Evolutionary conservation across 2,888 invertebrate species (phyloP), one percentile per base, ranked within the genome.

Genomic region (Petrolisthes manimaculis): DNA sequence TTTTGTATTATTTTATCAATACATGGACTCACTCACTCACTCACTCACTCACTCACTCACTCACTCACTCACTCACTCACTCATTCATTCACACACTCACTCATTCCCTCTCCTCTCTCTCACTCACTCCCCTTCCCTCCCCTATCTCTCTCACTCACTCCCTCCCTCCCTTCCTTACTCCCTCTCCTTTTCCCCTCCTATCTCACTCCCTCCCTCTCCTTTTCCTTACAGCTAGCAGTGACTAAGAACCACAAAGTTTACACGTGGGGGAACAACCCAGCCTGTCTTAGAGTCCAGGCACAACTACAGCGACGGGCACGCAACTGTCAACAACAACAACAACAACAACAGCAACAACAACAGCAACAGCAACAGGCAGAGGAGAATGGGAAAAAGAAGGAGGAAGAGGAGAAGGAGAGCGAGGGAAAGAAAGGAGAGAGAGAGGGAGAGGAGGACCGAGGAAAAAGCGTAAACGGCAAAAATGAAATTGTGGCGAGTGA

Each of bases 261-360:
- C 92, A 94, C 94, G 0, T 97, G 96, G 96, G 96, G 96, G 3
- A 95, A 95, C 77, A 96, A 96, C 92, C 96, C 96, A 0, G 96
- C 96, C 92, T 95, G 95, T 89, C 93, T 96, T 8, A 94, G 96
- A 81, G 93, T 95, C 53, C 95, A 95, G 86, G 95, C 95, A 90
- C 95, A 95, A 92, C 94, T 95, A 4, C 94, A 95, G 92, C 94
- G 95, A 84, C 94, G 94, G 87, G 94, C 94, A 5, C 94, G 95
- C 91, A 93, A 94, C 75, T 93, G 93, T 82, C 94, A 94, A 91
- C 94, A 94, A 91, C 92, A 91, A 77, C 92, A 92, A 69, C 91
- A n/a, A 91, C 91, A 82, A n/a, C 79, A 78, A 54, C 53, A 78
- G 4, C 53, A 78, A 54, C 53, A 78, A 75, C 51, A 78, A 37